Conservation (phyloP, 2,888 invertebrate species). For the Leptothorax acervorum region DNA sequence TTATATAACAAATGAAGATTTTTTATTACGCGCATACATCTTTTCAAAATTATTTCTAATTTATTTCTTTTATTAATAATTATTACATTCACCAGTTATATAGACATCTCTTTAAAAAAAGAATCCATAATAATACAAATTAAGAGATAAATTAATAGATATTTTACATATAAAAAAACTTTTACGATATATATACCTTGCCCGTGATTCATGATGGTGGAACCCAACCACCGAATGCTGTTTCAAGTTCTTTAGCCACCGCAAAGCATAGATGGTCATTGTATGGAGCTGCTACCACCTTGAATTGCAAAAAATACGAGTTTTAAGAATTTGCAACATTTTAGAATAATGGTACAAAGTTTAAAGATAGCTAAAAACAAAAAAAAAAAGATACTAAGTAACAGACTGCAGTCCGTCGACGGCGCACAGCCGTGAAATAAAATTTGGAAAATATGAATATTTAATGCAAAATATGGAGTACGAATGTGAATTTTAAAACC, state of each 20-base stretch:
- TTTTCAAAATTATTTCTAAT: too few species aligned
- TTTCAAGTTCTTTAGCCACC: constrained; percentile 90
- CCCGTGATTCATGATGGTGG: constrained; percentile 85
- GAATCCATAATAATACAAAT: too few species aligned
- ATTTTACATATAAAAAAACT: too few species aligned
- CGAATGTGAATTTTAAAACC: background rate
- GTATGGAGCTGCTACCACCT: constrained; percentile 90
- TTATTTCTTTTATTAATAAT: too few species aligned
- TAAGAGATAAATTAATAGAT: too few species aligned
- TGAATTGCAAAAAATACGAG: constrained; percentile 38
- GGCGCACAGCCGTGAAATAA: background rate
- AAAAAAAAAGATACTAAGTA: background rate
- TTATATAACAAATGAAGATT: too few species aligned
- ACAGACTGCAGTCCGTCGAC: background rate
- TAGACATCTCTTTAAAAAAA: too few species aligned
- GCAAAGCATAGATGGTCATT: constrained; percentile 92
- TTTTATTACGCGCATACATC: too few species aligned
- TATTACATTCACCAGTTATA: too few species aligned
- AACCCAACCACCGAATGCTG: constrained; percentile 90
- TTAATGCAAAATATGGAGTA: background rate
- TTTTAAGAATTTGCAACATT: constrained; percentile 26
- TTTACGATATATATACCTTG: background rate
- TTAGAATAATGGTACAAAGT: background rate
- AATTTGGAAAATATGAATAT: constrained; percentile 3
- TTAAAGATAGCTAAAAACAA: background rate